Evolutionary conservation across 1,140 invertebrate species (phyloP).

Genomic region (Nylanderia fulva): DNA sequence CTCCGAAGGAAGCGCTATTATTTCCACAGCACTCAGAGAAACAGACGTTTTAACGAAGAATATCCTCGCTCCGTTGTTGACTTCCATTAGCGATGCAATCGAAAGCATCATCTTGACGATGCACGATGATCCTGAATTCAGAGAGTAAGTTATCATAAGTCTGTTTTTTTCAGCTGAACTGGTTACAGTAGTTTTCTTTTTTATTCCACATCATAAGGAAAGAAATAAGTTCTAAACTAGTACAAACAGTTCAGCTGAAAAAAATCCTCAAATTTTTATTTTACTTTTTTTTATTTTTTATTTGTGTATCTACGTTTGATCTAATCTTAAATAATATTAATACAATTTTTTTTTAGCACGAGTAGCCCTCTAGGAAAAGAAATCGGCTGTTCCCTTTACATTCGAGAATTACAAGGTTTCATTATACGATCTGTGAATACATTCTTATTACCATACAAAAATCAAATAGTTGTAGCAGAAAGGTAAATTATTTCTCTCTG

Average conservation of each 20-base stretch:
- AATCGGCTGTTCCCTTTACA: conserved; percentile 92
- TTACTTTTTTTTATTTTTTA: conserved; percentile 27
- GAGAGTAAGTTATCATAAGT: conserved; percentile 86
- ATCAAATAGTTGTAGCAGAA: conserved; percentile 89
- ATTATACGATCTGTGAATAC: conserved; percentile 91
- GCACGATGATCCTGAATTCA: conserved; percentile 94
- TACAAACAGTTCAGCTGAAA: too few species aligned
- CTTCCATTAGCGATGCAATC: conserved; percentile 93
- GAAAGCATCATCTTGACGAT: conserved; percentile 96
- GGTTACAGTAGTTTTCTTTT: too few species aligned
- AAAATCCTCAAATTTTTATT: too few species aligned
- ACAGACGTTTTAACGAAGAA: conserved; percentile 86
- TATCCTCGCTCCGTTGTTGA: conserved; percentile 90
- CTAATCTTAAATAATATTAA: conserved; percentile 12
- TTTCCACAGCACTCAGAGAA: conserved; percentile 84
- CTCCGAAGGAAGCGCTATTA: conserved; percentile 87
- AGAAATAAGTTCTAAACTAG: too few species aligned
- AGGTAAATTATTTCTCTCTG: conserved; percentile 84
- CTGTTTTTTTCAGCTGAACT: too few species aligned
- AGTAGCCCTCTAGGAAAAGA: conserved; percentile 80
- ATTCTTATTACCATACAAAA: conserved; percentile 91
- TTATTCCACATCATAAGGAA: too few species aligned
- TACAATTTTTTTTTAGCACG: conserved; percentile 65
- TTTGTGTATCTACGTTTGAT: conserved; percentile 63
- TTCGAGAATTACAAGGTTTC: conserved; percentile 97